These are phyloP conservation scores for Phalanger gymnotis DNA, from an alignment of 2,797 vertebrate species.

Conservation along the genomic window DNA sequence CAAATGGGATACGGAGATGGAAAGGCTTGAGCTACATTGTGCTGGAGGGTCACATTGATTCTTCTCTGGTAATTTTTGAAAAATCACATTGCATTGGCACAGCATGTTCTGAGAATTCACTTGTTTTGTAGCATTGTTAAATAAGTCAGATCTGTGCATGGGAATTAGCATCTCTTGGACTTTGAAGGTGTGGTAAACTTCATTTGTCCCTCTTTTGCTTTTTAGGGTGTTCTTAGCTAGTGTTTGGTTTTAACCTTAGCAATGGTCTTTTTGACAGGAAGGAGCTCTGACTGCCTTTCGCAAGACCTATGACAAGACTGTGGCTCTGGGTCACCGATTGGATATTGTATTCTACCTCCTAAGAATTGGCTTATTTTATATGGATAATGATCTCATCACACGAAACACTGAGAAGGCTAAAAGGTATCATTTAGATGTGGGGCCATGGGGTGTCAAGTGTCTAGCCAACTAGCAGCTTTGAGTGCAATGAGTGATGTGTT, in stretches of 20 bases:
- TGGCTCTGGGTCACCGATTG: conserved; percentile 95
- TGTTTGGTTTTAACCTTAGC: neutral
- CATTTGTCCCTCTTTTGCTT: neutral
- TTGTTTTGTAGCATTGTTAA: neutral
- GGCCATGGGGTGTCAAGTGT: neutral
- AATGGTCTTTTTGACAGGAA: conserved; percentile 86
- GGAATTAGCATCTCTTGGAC: neutral
- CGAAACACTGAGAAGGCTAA: conserved; percentile 98
- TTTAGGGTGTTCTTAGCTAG: too few relatives aligned
- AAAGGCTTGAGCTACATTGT: neutral
- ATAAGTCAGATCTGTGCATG: neutral
- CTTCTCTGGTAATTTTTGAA: neutral
- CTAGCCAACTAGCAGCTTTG: neutral
- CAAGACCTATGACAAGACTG: conserved; percentile 98
- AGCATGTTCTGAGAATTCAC: neutral
- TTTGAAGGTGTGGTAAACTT: neutral
- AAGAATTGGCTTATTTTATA: conserved; percentile 97
- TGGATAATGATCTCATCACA: conserved; percentile 99
- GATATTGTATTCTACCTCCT: conserved; percentile 98
- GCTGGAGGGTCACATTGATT: neutral
- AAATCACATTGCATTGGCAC: neutral
- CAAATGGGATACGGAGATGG: neutral
- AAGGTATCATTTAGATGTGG: conserved; percentile 86
- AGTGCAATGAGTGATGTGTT: neutral
- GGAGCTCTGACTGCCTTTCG: conserved; percentile 95